Base-by-base conservation (phyloP, 2,113 vertebrate species). In the Thamnophis sirtalis region DNA sequence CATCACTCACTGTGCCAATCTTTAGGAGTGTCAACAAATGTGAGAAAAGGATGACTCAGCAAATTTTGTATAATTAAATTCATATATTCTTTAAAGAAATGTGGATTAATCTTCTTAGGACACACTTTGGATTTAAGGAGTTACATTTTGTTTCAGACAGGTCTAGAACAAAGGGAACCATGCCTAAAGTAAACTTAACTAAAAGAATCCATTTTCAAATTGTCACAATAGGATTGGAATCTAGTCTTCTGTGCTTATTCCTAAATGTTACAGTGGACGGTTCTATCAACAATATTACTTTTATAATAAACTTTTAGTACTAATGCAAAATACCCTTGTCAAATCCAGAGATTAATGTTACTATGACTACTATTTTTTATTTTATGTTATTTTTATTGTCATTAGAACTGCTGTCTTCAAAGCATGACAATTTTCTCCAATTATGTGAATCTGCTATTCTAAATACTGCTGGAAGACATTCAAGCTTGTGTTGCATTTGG, bases 381-480 rank as follows among this genome's bases (percentile, higher is more conserved):
- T 21, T 17, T 15, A 9, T 51, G 1, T 55, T 55, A 56, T 26
- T 60, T 26, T 60, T 0, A 0, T 1, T 96, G 89, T 80, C 86
- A 60, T 93, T 93, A 94, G 93, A 94, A 89, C 91, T 94, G 58
- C 9, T 28, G 17, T 4, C 0, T 63, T 9, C 89, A 88, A 8
- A 22, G 0, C 50, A 2, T 49, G 50, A 4, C 19, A n/a, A 6
- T 56, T 91, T 80, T 26, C 92, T 15, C n/a, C 60, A 53, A 43
- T 94, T 87, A 0, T 4, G 0, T 53, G 17, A 33, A 93, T 87
- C 87, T 48, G 28, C 86, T 60, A 0, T 88, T 92, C 51, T 87
- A 0, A 56, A 55, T 91, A 60, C 6, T 91, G 80, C 3, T 91
- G 89, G 51, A 92, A 85, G 26, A 28, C 21, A 3, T 90, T 49